Evolutionary conservation across 2,113 vertebrate genomes (phyloP), one percentile per base, ranked within the genome.

Genomic region (Rhabdornis inornatus): DNA sequence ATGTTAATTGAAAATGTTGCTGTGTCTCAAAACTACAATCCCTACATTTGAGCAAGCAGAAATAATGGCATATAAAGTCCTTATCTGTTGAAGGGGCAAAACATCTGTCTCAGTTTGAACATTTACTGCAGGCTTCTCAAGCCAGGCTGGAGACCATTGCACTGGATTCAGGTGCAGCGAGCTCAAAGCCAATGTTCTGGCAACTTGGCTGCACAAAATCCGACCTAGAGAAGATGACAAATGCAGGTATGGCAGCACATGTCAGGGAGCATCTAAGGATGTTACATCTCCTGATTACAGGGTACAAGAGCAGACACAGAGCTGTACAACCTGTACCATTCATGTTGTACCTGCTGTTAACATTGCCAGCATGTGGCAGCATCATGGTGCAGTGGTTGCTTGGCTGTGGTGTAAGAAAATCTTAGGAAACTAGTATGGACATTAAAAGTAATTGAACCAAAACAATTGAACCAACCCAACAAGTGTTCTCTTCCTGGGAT

Each of bases 321-420:
- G 15, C 33, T 55, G 30, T 40, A 49, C n/a, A 68, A 17, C 19
- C 30, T 0, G 0, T 6, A 5, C 28, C 1, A 2, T 9, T 33
- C 8, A 3, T 0, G 0, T 24, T 35, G 8, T 30, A 52, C 6
- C 5, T 39, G 23, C 50, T n/a, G 8, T 60, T 57, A 56, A n/a
- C 20, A 15, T 23, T 27, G 13, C 11, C 25, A 59, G 35, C 2
- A 7, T 57, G 8, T 0, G 4, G 14, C 18, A 9, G 76, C 15
- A 40, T 15, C 0, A 0, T 21, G 21, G 8, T 47, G 15, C 10
- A 2, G 15, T 14, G 15, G 3, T 17, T 22, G 9, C 7, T 81
- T 37, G 40, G 9, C 40, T 59, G 11, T 35, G 28, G 3, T 57
- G 2, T 24, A 66, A 78, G 25, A 44, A 16, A 42, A 11, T 4